phyloP scores from a whole-genome alignment of 2,113 vertebrate genomes.

The Nesoenas mayeri region DNA sequence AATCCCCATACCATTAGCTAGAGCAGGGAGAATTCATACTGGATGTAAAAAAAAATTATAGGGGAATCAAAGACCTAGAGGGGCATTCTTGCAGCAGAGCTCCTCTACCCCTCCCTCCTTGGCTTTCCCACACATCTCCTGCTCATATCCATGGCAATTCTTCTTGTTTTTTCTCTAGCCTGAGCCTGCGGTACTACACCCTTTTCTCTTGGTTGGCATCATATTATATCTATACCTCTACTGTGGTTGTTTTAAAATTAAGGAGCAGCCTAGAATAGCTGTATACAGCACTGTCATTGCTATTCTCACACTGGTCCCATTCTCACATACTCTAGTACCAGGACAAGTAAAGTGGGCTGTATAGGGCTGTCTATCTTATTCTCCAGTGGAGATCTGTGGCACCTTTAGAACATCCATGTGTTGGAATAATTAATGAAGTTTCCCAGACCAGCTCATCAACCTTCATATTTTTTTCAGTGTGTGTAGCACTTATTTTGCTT shows the following conservation, averaged over 20 bases:
- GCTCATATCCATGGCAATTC: background rate
- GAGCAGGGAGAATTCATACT: background rate
- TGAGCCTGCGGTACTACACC: background rate
- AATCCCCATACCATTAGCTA: background rate
- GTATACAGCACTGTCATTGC: background rate
- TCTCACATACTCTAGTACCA: background rate
- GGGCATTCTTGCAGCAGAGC: background rate
- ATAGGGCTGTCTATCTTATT: background rate
- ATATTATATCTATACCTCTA: background rate
- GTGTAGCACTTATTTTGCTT: background rate
- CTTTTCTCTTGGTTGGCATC: background rate
- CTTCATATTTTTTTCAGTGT: background rate
- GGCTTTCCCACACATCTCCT: background rate
- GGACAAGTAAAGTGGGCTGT: background rate
- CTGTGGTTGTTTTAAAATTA: background rate
- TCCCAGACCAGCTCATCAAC: background rate
- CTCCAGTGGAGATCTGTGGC: background rate
- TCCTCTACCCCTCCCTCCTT: background rate
- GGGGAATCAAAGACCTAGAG: background rate
- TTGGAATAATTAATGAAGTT: background rate
- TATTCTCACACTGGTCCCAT: background rate
- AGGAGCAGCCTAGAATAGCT: background rate
- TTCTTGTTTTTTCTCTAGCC: background rate
- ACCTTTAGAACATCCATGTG: background rate
- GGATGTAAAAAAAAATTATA: background rate